A percentile compares a stretch with the other conserved stretches of the same genome.
Evolutionary conservation across 2,888 invertebrate genomes (phyloP).

Genomic region (Piscicola geometra): DNA sequence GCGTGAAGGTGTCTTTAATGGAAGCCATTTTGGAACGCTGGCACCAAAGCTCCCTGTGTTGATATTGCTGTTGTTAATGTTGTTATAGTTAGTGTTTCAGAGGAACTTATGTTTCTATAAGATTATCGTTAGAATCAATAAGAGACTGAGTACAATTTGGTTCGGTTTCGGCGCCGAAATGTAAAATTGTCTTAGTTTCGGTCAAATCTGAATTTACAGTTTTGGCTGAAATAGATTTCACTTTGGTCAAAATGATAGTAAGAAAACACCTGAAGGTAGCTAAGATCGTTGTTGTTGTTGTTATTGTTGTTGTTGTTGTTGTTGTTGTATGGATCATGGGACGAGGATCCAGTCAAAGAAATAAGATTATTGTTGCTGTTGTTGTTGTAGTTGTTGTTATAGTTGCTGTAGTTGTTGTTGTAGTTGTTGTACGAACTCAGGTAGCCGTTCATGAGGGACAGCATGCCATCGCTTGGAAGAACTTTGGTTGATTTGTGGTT

Average conservation of each 20-base stretch:
- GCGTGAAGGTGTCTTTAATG: too few species aligned
- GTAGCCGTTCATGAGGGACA: constrained; percentile 90
- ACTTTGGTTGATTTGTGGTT: too few species aligned
- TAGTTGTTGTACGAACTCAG: constrained; percentile 58
- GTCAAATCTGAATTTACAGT: neutral
- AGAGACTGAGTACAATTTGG: too few species aligned
- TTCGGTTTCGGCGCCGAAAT: too few species aligned
- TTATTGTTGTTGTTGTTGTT: neutral
- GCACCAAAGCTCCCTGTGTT: constrained; percentile 32
- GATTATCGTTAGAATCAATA: too few species aligned
- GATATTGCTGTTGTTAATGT: constrained; percentile 2
- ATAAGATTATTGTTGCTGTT: constrained; percentile 72
- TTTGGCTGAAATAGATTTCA: neutral
- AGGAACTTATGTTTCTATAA: too few species aligned
- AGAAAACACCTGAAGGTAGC: constrained; percentile 21
- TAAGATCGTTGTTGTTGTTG: constrained; percentile 22
- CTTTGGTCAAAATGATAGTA: neutral
- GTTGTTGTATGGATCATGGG: constrained; percentile 77
- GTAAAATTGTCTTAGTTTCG: neutral
- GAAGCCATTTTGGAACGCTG: constrained; percentile 36
- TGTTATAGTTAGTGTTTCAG: constrained; percentile 51
- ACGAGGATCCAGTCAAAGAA: constrained; percentile 74
- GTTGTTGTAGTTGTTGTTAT: constrained; percentile 66
- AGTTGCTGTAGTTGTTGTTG: constrained; percentile 57
- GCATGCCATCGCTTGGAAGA: constrained; percentile 43